A percentile compares a stretch with the other conserved stretches of the same genome.
Conservation (phyloP, 2,888 invertebrate genomes). For the Formica aserva region DNA sequence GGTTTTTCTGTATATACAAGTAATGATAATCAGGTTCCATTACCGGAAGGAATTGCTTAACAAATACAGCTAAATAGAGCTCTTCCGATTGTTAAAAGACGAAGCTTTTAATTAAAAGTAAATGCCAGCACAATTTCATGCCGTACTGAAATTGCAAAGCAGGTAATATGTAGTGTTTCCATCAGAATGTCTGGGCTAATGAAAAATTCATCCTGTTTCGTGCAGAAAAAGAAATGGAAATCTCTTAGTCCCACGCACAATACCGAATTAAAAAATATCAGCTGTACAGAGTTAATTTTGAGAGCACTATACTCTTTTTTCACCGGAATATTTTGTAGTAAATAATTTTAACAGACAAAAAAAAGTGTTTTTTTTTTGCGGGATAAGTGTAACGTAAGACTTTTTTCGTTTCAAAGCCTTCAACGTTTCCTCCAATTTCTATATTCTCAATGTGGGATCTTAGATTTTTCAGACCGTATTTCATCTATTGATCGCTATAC, state of each 20-base stretch:
- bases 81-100: constrained; percentile 19
- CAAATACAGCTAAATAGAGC: constrained; percentile 23
- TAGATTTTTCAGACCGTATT: not conserved
- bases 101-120: constrained; percentile 39
- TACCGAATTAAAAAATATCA: constrained; percentile 10
- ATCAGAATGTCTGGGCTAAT: not conserved
- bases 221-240: not conserved
- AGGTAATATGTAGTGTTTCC: not conserved
- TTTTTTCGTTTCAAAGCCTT: not conserved
- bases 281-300: not conserved
- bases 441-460: not conserved
- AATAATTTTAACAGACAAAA: not conserved
- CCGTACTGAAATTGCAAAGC: constrained; percentile 14
- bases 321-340: not conserved
- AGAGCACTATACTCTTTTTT: not conserved
- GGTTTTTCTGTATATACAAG: not conserved
- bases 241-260: not conserved
- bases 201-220: constrained; percentile 20
- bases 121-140: constrained; percentile 24
- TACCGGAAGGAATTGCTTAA: not conserved
- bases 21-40: not conserved
- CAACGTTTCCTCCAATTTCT: not conserved
- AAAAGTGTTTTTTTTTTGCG: not conserved
- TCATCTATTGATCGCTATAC: not conserved
- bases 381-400: not conserved